These are phyloP conservation scores for Enteromius treurensis DNA, from an alignment of 2,797 vertebrate species.

Conservation along the genomic window DNA sequence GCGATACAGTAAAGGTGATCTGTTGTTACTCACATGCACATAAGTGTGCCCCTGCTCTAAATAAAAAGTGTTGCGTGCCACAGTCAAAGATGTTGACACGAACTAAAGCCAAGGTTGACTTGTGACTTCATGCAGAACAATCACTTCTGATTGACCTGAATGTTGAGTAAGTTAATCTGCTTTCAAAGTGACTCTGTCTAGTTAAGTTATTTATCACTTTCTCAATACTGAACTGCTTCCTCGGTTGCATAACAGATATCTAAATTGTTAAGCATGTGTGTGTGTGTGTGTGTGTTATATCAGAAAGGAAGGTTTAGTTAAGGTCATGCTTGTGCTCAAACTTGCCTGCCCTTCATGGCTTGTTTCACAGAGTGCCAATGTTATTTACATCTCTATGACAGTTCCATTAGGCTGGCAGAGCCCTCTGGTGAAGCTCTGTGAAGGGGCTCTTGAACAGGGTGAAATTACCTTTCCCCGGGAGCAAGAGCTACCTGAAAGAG, in stretches of 20 bases:
- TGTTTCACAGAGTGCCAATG: conserved; percentile 50
- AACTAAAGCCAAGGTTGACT: conserved; percentile 18
- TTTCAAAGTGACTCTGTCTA: conserved; percentile 11
- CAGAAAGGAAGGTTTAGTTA: conserved; percentile 18
- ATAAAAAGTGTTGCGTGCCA: not conserved
- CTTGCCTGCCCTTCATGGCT: conserved; percentile 55
- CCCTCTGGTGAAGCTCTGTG: conserved; percentile 39
- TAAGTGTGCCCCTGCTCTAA: not conserved
- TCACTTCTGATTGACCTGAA: not conserved
- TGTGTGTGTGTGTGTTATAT: not conserved
- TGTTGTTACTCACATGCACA: not conserved
- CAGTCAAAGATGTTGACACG: not conserved
- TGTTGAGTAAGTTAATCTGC: not conserved
- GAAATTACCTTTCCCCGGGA: conserved; percentile 52
- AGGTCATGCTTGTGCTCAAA: conserved; percentile 39
- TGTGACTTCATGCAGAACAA: conserved; percentile 23
- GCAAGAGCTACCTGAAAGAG: conserved; percentile 52
- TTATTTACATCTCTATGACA: conserved; percentile 56
- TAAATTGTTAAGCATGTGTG: not conserved
- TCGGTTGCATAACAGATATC: not conserved
- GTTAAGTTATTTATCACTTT: conserved; percentile 10
- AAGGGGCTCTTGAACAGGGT: conserved; percentile 54
- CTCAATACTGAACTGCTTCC: not conserved
- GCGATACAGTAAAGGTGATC: not conserved
- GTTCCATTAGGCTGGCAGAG: conserved; percentile 46